Conservation (phyloP, 2,888 invertebrate species). For the Lucinisca nassula region DNA sequence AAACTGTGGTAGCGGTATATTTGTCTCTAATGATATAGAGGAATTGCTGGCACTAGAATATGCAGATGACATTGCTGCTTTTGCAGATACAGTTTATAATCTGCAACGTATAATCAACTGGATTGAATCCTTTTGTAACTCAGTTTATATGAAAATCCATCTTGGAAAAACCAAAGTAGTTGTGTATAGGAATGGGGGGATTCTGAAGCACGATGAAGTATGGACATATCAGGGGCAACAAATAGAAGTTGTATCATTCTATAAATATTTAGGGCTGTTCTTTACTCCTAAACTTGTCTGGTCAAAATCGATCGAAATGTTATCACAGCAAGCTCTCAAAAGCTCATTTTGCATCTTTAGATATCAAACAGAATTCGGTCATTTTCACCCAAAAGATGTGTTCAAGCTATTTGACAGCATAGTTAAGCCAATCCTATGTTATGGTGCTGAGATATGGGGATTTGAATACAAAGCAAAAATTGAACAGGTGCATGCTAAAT, state of each 20-base stretch:
- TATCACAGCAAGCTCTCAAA: neutral
- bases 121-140: neutral
- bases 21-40: neutral
- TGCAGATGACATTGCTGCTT: constrained; percentile 8
- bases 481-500: neutral
- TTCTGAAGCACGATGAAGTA: neutral
- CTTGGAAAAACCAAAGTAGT: neutral
- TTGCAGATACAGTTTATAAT: neutral
- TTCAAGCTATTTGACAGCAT: constrained; percentile 1
- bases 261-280: neutral
- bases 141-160: neutral
- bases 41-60: neutral
- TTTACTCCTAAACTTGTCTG: neutral
- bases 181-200: constrained; percentile 6
- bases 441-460: constrained; percentile 7
- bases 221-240: neutral
- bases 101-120: neutral
- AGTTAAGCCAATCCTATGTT: neutral
- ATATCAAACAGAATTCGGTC: neutral
- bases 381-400: neutral
- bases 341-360: neutral
- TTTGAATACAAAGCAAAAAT: neutral
- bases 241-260: neutral
- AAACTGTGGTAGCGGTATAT: neutral
- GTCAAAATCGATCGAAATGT: neutral